Evolutionary conservation across 2,113 vertebrate genomes (phyloP).

Genomic region (Trogon melanurus): DNA sequence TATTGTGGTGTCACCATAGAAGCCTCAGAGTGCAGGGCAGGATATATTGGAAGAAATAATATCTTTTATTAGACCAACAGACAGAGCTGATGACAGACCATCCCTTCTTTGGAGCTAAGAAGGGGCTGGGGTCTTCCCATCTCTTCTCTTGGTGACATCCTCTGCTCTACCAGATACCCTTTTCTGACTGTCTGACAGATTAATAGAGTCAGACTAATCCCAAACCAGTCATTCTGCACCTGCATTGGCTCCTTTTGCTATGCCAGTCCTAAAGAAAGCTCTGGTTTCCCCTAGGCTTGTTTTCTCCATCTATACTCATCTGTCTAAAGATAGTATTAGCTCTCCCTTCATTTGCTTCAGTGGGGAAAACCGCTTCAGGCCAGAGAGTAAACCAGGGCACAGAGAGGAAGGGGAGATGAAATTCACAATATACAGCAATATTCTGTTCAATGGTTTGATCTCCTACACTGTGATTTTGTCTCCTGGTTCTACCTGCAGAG

Average conservation of each 20-base stretch:
- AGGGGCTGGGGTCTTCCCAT: not conserved
- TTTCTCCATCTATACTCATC: not conserved
- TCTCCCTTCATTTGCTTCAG: not conserved
- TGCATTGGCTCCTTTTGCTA: not conserved
- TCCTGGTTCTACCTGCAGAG: not conserved
- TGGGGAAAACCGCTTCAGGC: not conserved
- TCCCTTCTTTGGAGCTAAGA: not conserved
- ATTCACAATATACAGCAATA: not conserved
- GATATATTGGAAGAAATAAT: not conserved
- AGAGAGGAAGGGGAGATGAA: not conserved
- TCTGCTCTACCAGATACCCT: not conserved
- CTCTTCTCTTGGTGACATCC: not conserved
- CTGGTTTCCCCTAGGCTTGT: not conserved
- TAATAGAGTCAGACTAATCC: not conserved
- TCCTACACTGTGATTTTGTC: not conserved
- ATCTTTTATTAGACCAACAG: not conserved
- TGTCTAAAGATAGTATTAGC: not conserved
- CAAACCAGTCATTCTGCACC: not conserved
- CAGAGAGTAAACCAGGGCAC: not conserved
- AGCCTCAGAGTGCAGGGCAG: not conserved
- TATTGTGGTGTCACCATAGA: not conserved
- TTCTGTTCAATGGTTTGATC: not conserved
- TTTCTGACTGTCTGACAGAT: not conserved
- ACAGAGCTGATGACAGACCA: not conserved
- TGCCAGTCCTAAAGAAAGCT: not conserved